Evolutionary conservation across 2,797 vertebrate species (phyloP), one percentile per base, ranked within the genome.

Genomic region (Erpetoichthys calabaricus): DNA sequence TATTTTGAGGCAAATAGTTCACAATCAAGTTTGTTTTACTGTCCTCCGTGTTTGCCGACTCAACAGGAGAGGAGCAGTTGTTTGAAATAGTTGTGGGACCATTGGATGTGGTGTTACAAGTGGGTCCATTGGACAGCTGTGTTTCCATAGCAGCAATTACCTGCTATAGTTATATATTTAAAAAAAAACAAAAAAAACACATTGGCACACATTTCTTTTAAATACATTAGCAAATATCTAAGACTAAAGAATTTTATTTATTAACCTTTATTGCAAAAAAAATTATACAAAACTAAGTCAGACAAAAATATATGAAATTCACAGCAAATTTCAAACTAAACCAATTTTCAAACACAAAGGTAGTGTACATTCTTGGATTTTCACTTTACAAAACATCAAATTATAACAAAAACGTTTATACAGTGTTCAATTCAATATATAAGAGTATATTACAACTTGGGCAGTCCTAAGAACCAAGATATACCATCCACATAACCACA

Each of bases 11-110:
- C 85, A 99, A 90, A 71, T 99, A 99, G 88, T 99, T 99, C 69
- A 99, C 96, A 75, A 99, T 99, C 80, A 99, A 85, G 80, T 99
- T 99, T 67, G 96, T 99, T 87, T 99, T 99, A 84, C 94, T 97
- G 81, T 98, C 96, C 78, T 99, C 95, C 65, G 91, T 85, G 73
- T 89, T 92, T 7, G 89, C 88, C 55, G 91, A 89, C 75, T 98
- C 93, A 73, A 92, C 87, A 53, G 95, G 90, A 25, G 95, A 97
- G 3, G 91, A 90, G 73, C 94, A 99, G 76, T 82, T 95, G 84
- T 91, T 94, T 67, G 91, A 91, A 71, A 96, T 87, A 61, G 86
- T 83, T 55, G 85, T 86, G 60, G 92, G 92, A 70, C 92, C 86
- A 75, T 92, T 96, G 81, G 87, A 87, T 66, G 91, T 94, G 81